phyloP scores from a whole-genome alignment of 1,140 invertebrate species.

The Episyrphus balteatus region DNA sequence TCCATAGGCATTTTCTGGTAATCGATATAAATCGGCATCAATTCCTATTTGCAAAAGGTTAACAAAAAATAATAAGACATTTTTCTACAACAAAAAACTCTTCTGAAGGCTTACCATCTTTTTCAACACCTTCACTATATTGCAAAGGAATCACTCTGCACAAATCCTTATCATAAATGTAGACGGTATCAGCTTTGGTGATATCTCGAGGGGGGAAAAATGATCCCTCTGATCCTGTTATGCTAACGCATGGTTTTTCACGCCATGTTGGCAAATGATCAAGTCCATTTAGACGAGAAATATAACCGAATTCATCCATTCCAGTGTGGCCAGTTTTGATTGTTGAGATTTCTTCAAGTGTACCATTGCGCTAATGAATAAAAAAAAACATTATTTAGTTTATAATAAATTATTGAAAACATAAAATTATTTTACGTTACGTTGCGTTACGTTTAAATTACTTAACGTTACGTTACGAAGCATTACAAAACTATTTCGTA shows the following conservation, averaged over 20 bases:
- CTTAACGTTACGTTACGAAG: too few relatives aligned
- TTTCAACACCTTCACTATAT: constrained; percentile 51
- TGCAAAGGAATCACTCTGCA: constrained; percentile 67
- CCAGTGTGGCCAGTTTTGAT: constrained; percentile 64
- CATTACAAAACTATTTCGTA: too few relatives aligned
- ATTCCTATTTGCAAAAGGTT: constrained; percentile 41
- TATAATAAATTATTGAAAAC: not conserved
- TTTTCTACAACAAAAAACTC: not conserved
- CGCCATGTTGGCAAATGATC: constrained; percentile 66
- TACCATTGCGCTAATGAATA: constrained; percentile 65
- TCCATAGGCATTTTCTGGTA: constrained; percentile 58
- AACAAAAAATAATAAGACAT: not conserved
- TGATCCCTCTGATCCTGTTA: constrained; percentile 75
- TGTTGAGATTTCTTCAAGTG: constrained; percentile 64
- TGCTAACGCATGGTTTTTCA: constrained; percentile 61
- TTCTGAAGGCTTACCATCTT: constrained; percentile 48
- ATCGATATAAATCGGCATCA: constrained; percentile 57
- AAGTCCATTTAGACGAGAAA: constrained; percentile 65
- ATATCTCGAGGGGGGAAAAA: constrained; percentile 65
- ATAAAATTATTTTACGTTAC: not conserved
- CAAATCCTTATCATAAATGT: constrained; percentile 75
- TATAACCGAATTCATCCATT: constrained; percentile 66
- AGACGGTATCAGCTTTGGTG: constrained; percentile 59
- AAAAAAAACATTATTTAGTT: not conserved
- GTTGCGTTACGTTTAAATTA: too few relatives aligned